Evolutionary conservation across 2,797 vertebrate species (phyloP).

Genomic region (Alca torda): DNA sequence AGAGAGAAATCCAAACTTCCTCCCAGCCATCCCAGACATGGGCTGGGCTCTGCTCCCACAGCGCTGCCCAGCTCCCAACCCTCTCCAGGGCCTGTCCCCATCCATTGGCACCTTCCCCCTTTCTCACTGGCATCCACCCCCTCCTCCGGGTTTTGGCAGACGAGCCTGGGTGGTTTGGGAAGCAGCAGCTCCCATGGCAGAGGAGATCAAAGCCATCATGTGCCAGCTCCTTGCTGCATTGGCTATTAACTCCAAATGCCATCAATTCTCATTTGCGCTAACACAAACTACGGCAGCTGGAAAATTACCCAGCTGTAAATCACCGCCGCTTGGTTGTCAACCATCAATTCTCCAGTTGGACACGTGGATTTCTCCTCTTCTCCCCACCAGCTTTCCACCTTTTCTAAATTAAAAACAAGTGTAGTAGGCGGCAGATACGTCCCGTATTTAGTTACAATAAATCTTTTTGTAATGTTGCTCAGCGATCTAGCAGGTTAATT

Average conservation of each 20-base stretch:
- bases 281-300: conserved; percentile 30
- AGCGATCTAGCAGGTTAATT: neutral
- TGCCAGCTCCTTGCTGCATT: neutral
- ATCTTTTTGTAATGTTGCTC: neutral
- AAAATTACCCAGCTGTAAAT: conserved; percentile 12
- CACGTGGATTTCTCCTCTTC: neutral
- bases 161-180: neutral
- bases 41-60: neutral
- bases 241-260: neutral
- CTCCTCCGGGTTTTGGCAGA: neutral
- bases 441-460: neutral
- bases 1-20: neutral
- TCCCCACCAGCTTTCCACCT: neutral
- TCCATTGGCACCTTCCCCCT: neutral
- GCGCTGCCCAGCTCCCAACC: neutral
- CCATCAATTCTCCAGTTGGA: neutral
- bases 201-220: neutral
- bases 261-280: neutral
- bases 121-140: neutral
- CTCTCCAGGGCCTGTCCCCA: neutral
- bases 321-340: neutral
- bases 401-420: neutral
- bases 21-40: neutral
- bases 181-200: neutral
- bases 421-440: neutral